A percentile compares a stretch with the other conserved stretches of the same genome.
These are phyloP conservation scores for Phaenicophaeus curvirostris DNA, from an alignment of 2,797 vertebrate species.

Conservation along the genomic window DNA sequence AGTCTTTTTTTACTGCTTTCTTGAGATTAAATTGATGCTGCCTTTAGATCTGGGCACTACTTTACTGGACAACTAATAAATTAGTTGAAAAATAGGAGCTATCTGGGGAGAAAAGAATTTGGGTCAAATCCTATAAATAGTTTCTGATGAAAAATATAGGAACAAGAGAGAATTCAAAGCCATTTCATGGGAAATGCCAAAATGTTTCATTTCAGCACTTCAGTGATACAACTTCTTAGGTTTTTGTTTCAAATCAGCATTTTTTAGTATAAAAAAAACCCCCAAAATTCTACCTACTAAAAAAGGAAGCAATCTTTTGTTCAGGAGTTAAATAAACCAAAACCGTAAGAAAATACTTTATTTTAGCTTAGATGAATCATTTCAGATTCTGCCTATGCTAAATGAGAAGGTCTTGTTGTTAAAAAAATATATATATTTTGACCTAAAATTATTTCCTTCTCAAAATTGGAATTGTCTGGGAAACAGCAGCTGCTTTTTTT, in stretches of 20 bases:
- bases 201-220: slow-evolving; percentile 25
- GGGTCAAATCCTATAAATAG: slow-evolving; percentile 67
- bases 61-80: slow-evolving; percentile 35
- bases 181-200: slow-evolving; percentile 17
- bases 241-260: slow-evolving; percentile 33
- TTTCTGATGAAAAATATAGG: slow-evolving; percentile 32
- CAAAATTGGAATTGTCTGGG: not conserved
- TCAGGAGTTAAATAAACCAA: not conserved
- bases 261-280: not conserved
- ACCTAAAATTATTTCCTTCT: not conserved
- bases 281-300: not conserved
- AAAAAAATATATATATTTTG: not conserved
- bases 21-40: not conserved
- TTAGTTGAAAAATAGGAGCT: slow-evolving; percentile 32
- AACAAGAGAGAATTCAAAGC: slow-evolving; percentile 33
- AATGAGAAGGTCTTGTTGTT: not conserved
- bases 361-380: not conserved
- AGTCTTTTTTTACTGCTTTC: not conserved
- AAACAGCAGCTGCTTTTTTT: not conserved
- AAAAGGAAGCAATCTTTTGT: not conserved
- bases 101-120: slow-evolving; percentile 42
- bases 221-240: slow-evolving; percentile 14
- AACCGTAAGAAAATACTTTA: not conserved
- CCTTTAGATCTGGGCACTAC: not conserved
- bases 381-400: not conserved